These are phyloP conservation scores for Anguilla pacifica DNA, from an alignment of 2,797 vertebrate species.

Conservation along the genomic window DNA sequence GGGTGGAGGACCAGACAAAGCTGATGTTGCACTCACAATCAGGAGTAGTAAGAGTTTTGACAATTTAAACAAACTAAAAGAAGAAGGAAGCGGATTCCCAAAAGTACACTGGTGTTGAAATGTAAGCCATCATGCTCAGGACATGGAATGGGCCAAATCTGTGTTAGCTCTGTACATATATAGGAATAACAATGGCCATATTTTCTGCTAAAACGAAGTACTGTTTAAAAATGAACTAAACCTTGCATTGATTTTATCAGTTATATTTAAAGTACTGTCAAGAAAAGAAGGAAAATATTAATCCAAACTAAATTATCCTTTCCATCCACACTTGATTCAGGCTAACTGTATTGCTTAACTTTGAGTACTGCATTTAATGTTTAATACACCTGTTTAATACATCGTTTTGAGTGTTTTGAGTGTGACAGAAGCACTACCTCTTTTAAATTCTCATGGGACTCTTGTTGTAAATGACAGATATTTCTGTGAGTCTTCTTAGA, in stretches of 20 bases:
- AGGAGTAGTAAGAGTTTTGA: background rate
- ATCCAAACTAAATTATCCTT: background rate
- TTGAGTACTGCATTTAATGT: background rate
- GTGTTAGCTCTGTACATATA: background rate
- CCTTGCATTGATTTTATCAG: background rate
- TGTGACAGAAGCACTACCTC: background rate
- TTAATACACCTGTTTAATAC: background rate
- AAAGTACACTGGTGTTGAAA: background rate
- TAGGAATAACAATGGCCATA: background rate
- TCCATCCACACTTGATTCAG: background rate
- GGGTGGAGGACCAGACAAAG: background rate
- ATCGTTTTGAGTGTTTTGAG: background rate
- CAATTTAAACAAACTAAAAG: background rate
- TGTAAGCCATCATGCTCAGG: background rate
- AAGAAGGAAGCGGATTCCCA: background rate
- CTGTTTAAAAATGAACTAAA: background rate
- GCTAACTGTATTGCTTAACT: background rate
- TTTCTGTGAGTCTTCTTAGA: too few relatives aligned
- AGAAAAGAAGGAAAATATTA: background rate
- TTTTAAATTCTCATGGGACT: background rate
- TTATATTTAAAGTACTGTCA: background rate
- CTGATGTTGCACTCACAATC: background rate
- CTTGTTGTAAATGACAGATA: background rate
- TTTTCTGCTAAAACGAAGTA: background rate
- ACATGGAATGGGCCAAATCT: background rate